Evolutionary conservation across 1,140 invertebrate species (phyloP).

Genomic region (Ctenoplectra terminalis): DNA sequence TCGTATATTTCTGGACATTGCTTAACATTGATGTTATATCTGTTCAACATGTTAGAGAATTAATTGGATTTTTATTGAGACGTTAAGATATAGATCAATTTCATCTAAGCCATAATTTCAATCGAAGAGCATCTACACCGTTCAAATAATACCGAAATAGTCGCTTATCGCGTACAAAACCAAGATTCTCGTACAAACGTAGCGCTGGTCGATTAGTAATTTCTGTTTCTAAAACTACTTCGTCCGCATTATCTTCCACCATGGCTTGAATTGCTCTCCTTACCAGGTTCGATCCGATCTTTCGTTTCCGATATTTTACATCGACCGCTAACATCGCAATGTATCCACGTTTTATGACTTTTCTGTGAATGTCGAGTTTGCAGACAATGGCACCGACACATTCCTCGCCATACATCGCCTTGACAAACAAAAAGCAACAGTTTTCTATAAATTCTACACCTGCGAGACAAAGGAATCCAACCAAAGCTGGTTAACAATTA

Average conservation of each 20-base stretch:
- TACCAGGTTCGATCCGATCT: slow-evolving; percentile 92
- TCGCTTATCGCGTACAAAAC: slow-evolving; percentile 98
- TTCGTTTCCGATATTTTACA: slow-evolving; percentile 96
- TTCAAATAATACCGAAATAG: slow-evolving; percentile 99
- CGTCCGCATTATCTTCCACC: slow-evolving; percentile 97
- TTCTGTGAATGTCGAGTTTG: slow-evolving; percentile 97
- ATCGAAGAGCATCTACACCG: slow-evolving; percentile 97
- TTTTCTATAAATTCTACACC: slow-evolving; percentile 56
- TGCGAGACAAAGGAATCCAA: slow-evolving; percentile 35
- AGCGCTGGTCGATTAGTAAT: slow-evolving; percentile 98
- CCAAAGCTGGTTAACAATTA: slow-evolving; percentile 40
- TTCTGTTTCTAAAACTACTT: slow-evolving; percentile 99
- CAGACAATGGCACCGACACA: slow-evolving; percentile 99
- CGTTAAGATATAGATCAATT: slow-evolving; percentile 78
- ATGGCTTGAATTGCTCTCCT: slow-evolving; percentile 93
- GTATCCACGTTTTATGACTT: slow-evolving; percentile 96
- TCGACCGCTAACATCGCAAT: slow-evolving; percentile 99
- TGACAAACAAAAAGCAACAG: slow-evolving; percentile 62
- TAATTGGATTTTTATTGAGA: slow-evolving; percentile 75
- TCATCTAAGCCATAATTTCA: slow-evolving; percentile 99
- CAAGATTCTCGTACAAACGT: slow-evolving; percentile 97
- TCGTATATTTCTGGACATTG: slow-evolving; percentile 29
- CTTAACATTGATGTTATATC: slow-evolving; percentile 40
- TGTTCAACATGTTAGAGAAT: slow-evolving; percentile 58
- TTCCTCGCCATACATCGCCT: slow-evolving; percentile 91